phyloP scores from a whole-genome alignment of 2,113 vertebrate species.

The Oncorhynchus keta region DNA sequence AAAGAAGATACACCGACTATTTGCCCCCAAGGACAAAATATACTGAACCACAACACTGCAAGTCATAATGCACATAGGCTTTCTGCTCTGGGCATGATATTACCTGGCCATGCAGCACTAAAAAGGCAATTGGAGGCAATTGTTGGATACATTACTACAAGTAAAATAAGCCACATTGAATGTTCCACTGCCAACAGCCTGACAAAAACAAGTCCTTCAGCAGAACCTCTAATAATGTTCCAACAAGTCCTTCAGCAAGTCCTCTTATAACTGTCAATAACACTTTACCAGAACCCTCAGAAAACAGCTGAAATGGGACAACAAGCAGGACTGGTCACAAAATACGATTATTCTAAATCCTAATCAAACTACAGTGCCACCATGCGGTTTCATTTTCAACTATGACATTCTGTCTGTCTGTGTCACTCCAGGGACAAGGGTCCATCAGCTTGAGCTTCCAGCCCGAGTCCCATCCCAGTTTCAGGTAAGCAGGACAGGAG shows the following conservation, averaged over 20 bases:
- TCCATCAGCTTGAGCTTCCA: slow-evolving; percentile 19
- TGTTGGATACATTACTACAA: slow-evolving; percentile 55
- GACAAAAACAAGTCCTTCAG: slow-evolving; percentile 23
- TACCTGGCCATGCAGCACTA: slow-evolving; percentile 43
- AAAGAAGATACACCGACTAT: neutral
- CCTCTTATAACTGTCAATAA: slow-evolving; percentile 17
- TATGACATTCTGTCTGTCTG: slow-evolving; percentile 14
- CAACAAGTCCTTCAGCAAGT: slow-evolving; percentile 16
- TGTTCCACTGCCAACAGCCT: slow-evolving; percentile 24
- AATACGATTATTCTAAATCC: slow-evolving; percentile 23
- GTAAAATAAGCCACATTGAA: slow-evolving; percentile 46
- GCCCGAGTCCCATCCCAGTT: neutral
- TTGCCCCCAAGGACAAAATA: slow-evolving; percentile 19
- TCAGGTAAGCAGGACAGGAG: slow-evolving; percentile 48
- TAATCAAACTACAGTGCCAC: slow-evolving; percentile 18
- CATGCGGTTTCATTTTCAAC: slow-evolving; percentile 17
- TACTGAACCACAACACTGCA: slow-evolving; percentile 32
- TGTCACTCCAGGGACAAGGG: slow-evolving; percentile 8
- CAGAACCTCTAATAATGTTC: slow-evolving; percentile 12
- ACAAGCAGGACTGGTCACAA: slow-evolving; percentile 25
- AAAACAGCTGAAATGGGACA: slow-evolving; percentile 36
- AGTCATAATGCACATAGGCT: slow-evolving; percentile 22
- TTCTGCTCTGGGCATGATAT: slow-evolving; percentile 18
- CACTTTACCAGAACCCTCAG: slow-evolving; percentile 20
- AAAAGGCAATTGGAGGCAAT: slow-evolving; percentile 58